Conservation (phyloP, 2,797 vertebrate species). For the Tadarida brasiliensis region DNA sequence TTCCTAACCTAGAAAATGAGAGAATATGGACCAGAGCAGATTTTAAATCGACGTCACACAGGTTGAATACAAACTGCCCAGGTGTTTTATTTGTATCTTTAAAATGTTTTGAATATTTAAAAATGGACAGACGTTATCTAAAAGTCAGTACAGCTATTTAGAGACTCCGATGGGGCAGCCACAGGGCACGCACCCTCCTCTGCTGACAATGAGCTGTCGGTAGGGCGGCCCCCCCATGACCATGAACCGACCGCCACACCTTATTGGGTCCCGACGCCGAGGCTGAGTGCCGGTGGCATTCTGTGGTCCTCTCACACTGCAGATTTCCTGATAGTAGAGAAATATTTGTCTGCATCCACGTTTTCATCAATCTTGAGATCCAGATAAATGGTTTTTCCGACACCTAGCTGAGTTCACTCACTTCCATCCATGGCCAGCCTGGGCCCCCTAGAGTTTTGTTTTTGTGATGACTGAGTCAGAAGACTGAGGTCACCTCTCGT, state of each 20-base stretch:
- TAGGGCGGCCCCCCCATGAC: fast-evolving
- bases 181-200: neutral
- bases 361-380: neutral
- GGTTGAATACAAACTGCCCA: neutral
- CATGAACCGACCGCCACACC: neutral
- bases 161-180: neutral
- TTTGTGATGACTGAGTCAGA: neutral
- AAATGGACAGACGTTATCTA: neutral
- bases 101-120: neutral
- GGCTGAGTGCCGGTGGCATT: neutral
- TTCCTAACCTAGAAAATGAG: neutral
- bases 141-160: neutral
- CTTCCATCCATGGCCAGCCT: neutral
- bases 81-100: neutral
- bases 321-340: neutral
- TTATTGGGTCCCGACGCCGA: neutral
- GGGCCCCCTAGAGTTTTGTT: neutral
- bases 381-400: neutral
- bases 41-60: neutral
- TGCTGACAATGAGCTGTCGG: neutral
- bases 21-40: neutral
- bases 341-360: neutral
- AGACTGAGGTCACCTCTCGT: neutral
- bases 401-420: neutral
- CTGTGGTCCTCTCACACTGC: neutral